A percentile compares a stretch with the other conserved stretches of the same genome.
Evolutionary conservation across 1,140 invertebrate species (phyloP).

Genomic region (Matsumurasca onukii): DNA sequence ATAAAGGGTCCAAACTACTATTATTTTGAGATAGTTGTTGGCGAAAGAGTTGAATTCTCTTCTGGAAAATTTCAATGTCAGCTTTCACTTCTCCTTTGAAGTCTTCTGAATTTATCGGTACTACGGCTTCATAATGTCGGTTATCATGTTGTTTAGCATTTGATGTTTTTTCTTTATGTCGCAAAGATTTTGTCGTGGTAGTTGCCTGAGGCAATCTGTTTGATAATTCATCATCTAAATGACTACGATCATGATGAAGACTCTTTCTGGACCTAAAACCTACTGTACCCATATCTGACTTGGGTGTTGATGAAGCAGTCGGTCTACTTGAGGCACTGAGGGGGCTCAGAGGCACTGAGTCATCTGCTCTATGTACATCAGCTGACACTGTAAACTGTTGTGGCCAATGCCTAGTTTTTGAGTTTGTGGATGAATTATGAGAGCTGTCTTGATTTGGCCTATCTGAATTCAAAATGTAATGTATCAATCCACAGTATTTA

Average conservation of each 20-base stretch:
- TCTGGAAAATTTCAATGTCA: neutral
- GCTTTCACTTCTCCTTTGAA: constrained; percentile 2
- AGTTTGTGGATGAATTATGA: neutral
- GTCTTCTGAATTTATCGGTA: neutral
- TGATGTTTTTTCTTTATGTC: neutral
- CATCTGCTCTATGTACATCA: neutral
- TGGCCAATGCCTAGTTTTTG: neutral
- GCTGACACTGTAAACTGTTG: constrained; percentile 7
- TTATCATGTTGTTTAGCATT: neutral
- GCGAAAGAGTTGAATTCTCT: neutral
- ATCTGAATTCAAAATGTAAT: neutral
- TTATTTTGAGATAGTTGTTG: neutral
- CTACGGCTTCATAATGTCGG: neutral
- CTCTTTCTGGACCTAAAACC: neutral
- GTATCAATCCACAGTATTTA: constrained; percentile 3
- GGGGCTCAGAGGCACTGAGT: neutral
- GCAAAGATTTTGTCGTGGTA: neutral
- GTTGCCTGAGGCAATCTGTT: neutral
- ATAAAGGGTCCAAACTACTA: neutral
- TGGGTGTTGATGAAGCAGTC: neutral
- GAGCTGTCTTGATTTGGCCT: neutral
- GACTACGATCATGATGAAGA: neutral
- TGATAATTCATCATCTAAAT: neutral
- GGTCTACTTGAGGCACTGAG: neutral
- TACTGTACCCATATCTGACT: neutral